Conservation (phyloP, 2,113 vertebrate genomes). For the Phoenicopterus ruber region DNA sequence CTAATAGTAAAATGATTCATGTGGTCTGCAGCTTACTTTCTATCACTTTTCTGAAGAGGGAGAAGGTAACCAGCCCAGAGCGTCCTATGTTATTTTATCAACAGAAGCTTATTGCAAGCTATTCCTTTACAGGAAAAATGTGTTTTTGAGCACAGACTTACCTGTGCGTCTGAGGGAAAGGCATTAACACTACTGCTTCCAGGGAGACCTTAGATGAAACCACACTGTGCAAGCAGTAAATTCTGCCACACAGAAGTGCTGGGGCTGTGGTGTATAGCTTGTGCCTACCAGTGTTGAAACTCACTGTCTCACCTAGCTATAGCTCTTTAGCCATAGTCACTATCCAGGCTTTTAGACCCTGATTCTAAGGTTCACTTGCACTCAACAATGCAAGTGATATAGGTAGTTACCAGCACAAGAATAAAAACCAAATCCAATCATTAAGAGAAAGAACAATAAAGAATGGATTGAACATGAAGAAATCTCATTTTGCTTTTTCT, state of each 20-base stretch:
- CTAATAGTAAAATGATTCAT: not conserved
- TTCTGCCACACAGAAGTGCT: not conserved
- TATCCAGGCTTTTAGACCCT: not conserved
- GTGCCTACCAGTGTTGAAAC: not conserved
- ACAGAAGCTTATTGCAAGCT: not conserved
- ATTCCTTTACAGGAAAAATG: not conserved
- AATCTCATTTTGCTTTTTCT: not conserved
- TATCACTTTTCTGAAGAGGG: not conserved
- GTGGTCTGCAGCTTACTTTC: not conserved
- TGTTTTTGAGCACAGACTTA: not conserved
- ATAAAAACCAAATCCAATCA: not conserved
- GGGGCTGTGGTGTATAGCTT: rapidly evolving
- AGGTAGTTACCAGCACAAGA: not conserved
- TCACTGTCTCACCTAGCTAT: not conserved
- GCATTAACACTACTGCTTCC: not conserved
- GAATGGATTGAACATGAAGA: not conserved
- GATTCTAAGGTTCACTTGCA: not conserved
- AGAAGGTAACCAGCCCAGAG: not conserved
- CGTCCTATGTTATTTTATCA: not conserved
- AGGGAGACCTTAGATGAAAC: not conserved
- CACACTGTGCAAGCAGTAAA: not conserved
- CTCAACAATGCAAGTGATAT: not conserved
- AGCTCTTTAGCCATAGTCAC: not conserved
- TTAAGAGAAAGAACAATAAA: not conserved
- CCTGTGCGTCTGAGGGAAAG: not conserved